A percentile compares a stretch with the other conserved stretches of the same genome.
phyloP scores from a whole-genome alignment of 2,888 invertebrate species.

The Rhagonycha fulva region DNA sequence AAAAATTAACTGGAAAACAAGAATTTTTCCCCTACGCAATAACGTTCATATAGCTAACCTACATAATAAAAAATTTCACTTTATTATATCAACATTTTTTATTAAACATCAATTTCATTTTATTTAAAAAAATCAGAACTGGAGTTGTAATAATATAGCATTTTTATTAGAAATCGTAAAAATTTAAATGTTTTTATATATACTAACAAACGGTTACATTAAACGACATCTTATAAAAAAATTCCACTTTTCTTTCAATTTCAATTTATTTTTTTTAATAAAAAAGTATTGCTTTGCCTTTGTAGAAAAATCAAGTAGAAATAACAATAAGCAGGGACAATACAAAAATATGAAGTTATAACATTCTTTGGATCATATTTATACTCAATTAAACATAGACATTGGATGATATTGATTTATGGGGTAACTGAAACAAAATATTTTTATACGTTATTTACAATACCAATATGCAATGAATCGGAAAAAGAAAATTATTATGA shows the following conservation, averaged over 20 bases:
- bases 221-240: neutral
- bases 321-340: neutral
- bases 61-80: too few species aligned
- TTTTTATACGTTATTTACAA: neutral
- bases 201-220: neutral
- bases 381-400: conserved; percentile 11
- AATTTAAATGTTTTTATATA: neutral
- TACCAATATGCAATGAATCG: neutral
- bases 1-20: neutral
- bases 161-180: neutral
- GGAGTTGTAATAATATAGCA: neutral
- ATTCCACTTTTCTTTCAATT: neutral
- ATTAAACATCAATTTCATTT: too few species aligned
- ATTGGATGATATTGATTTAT: conserved; percentile 9
- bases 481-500: neutral
- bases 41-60: too few species aligned
- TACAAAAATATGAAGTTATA: conserved; percentile 11
- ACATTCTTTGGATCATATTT: conserved; percentile 11
- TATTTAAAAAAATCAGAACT: too few species aligned
- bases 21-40: too few species aligned
- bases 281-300: neutral
- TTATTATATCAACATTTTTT: too few species aligned
- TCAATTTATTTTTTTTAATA: neutral
- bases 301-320: neutral
- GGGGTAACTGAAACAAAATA: neutral